These are phyloP conservation scores for Yponomeuta plumbellus DNA, from an alignment of 2,888 invertebrate species.

Conservation along the genomic window DNA sequence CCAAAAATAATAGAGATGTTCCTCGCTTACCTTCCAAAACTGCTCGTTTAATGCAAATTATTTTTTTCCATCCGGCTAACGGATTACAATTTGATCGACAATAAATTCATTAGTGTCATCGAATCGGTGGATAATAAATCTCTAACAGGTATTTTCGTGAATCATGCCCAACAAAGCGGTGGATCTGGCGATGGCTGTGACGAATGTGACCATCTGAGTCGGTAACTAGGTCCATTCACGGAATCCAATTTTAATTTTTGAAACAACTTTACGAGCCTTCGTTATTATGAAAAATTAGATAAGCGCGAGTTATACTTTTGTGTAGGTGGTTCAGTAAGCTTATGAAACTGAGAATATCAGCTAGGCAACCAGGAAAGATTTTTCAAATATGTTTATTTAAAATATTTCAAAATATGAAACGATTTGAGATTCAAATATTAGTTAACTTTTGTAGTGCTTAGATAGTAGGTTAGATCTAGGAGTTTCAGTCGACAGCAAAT, in stretches of 20 bases:
- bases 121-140: constrained; percentile 1
- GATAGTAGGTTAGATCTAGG: no score
- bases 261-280: constrained; percentile 46
- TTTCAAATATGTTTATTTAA: no score
- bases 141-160: constrained; percentile 8
- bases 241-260: constrained; percentile 38
- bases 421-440: no score
- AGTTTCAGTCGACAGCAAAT: no score
- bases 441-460: no score
- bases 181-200: constrained; percentile 27
- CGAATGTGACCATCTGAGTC: constrained; percentile 42
- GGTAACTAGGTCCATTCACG: constrained; percentile 39
- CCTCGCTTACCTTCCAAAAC: background rate
- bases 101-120: constrained; percentile 7
- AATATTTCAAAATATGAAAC: no score
- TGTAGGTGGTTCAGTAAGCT: background rate
- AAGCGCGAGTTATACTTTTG: background rate
- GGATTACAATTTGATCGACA: background rate
- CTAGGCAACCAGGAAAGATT: no score
- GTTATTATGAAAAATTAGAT: constrained; percentile 46
- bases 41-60: background rate
- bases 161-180: constrained; percentile 1
- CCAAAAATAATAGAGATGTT: background rate
- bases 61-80: background rate
- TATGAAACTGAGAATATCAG: no score